Base-by-base conservation (phyloP, 2,797 vertebrate genomes). In the Neosilurus hyrtlii region DNA sequence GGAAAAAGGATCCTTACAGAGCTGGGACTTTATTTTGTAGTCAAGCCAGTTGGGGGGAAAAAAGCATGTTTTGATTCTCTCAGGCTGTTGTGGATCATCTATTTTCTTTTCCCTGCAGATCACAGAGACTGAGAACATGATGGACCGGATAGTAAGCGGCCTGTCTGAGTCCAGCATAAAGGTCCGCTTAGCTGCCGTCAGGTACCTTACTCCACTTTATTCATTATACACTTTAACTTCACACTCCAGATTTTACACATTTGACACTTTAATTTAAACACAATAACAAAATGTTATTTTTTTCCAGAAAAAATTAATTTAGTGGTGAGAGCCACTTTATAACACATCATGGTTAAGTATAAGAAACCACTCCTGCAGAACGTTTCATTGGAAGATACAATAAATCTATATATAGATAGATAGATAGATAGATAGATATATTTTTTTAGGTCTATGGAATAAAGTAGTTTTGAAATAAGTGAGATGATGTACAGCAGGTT, bases 41-140 rank as follows among this genome's bases (percentile, higher is more conserved):
- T 26, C 12, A 15, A 54, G 43, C 12, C 24, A 26, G 30, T 16
- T 26, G n/a, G n/a, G 2, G 2, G 24, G 54, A 54, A 30, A 54
- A 15, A 7, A 66, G n/a, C 37, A 14, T 1, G 2, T 37, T 57
- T n/a, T 56, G 3, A n/a, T 43, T 66, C n/a, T 5, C 6, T 16
- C 24, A 49, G 9, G n/a, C 14, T 67, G 51, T 56, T 37, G 4
- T 57, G 11, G 30, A 30, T 66, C 24, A 57, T 70, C 15, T 73
- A 11, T 5, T 49, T 51, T 54, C 16, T 71, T 90, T 73, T 90
- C 37, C 16, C 62, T 88, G 61, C 87, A 99, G 98, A 99, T 99
- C 91, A 99, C 99, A 87, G 98, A 99, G 92, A 99, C 98, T 0
- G 98, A 99, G 93, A 99, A 98, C 93, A 99, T 99, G 97, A 99